Base-by-base conservation (phyloP, 2,113 vertebrate species). In the Suricata suricatta region DNA sequence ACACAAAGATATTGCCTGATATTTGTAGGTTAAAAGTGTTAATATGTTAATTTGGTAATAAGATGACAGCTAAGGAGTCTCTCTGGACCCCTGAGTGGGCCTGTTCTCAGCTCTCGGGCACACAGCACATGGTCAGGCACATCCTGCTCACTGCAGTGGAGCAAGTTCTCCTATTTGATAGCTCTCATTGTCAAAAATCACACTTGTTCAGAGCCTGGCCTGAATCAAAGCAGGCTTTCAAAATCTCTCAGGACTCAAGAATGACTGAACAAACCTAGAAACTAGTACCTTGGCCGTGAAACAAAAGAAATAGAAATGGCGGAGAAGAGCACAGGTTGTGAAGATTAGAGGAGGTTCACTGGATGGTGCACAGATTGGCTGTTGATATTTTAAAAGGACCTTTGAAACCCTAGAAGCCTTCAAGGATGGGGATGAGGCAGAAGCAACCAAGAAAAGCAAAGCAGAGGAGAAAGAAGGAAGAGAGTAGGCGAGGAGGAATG, bases 61-160 rank as follows among this genome's bases (percentile, higher is more conserved):
- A 60, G 21, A 60, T 8, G 23, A 7, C 57, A 60, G 57, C 57
- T 60, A 60, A 60, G 57, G 15, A 17, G 13, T 60, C 4, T 82
- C 52, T 72, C 57, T 33, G 3, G 41, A 88, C 3, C n/a, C 41
- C 16, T 52, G 33, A 21, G 27, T 29, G 33, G 23, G 19, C 29
- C 4, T 21, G 2, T 63, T 38, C 7, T 0, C 17, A 10, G 3
- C 23, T 25, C 0, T 21, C 31, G 23, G 57, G 16, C 7, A n/a
- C 7, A 1, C 5, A 1, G 16, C 12, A 8, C 11, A 1, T 23
- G 23, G 33, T 25, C 52, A 4, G 25, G 47, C 15, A 1, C 0
- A 0, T 0, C 71, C 7, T 25, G 4, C 41, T 90, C 0, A 13
- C 5, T 17, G n/a, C 11, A 13, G 21, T 44, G 4, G 13, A 38